Base-by-base conservation (phyloP, 2,888 invertebrate species). In the Agrypnus murinus region DNA sequence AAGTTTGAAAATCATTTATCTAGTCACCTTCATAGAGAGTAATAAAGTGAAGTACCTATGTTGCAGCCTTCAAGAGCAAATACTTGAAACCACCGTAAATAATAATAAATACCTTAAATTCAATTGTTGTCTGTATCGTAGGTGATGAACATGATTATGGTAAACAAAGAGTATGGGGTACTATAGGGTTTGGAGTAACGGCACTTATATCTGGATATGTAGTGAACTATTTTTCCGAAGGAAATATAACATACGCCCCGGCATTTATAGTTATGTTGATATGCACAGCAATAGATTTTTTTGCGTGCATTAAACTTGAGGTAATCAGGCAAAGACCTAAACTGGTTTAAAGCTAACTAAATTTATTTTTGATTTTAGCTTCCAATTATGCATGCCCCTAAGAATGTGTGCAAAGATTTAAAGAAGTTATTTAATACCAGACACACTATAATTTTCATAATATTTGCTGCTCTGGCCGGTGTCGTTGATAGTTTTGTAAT, bases 121-220 rank as follows among this genome's bases (percentile, higher is more conserved):
- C n/a, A n/a, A n/a, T n/a, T n/a, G n/a, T n/a, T n/a, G n/a, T n/a
- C n/a, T n/a, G n/a, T n/a, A 46, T 76, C 81, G 45, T 74, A 92
- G 94, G 94, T 10, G 88, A 91, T 3, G 89, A 91, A 0, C 88
- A 90, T 10, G 90, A 92, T 67, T 95, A 95, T 79, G 95, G 95
- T 0, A 89, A 90, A 6, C 95, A 95, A 81, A 87, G 95, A 14
- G 93, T 94, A 0, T 95, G 93, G 93, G 95, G 95, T 3, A 93
- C 95, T 0, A 90, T 92, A 3, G 95, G 95, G 0, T 95, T 94
- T 78, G 95, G 95, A 0, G 75, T 90, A 3, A 90, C 93, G 0
- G 94, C 95, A 0, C 82, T 94, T 0, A 79, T 93, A 0, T 89
- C 92, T 0, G 95, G 95, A 0, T 90, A 90, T 82, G 85, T 90